A percentile compares a stretch with the other conserved stretches of the same genome.
phyloP scores from a whole-genome alignment of 2,888 invertebrate genomes.

The Quadroppia sp. region DNA sequence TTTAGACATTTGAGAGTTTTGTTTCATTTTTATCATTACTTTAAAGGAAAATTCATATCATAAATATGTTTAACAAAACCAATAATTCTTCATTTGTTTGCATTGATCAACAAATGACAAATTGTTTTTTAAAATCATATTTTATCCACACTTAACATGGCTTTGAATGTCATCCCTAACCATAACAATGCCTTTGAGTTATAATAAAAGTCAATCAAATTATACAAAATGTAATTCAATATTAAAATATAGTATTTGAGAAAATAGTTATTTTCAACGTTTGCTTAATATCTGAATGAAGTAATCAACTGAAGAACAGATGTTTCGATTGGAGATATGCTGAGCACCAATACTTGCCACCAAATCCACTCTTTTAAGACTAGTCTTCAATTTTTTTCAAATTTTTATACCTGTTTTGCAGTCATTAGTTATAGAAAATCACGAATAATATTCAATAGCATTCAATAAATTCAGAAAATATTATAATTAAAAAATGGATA shows the following conservation, averaged over 20 bases:
- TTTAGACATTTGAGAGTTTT: neutral
- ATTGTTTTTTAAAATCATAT: neutral
- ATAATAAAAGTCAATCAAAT: conserved; percentile 11
- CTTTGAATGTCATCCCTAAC: neutral
- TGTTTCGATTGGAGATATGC: too few relatives aligned
- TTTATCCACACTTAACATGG: neutral
- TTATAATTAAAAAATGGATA: too few relatives aligned
- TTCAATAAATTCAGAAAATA: too few relatives aligned
- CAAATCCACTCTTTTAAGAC: too few relatives aligned
- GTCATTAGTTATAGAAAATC: too few relatives aligned
- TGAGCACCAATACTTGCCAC: too few relatives aligned
- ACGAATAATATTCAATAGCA: too few relatives aligned
- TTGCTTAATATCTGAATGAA: conserved; percentile 11
- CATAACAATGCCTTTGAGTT: neutral
- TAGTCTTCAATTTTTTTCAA: too few relatives aligned
- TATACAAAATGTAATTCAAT: conserved; percentile 8
- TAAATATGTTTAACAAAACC: neutral
- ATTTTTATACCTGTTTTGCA: too few relatives aligned
- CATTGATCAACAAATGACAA: neutral
- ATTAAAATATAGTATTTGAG: too few relatives aligned
- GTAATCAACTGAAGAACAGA: neutral
- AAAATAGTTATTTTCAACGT: neutral
- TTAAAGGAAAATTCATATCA: neutral
- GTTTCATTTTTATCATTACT: neutral
- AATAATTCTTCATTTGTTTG: conserved; percentile 7